Evolutionary conservation across 2,113 vertebrate species (phyloP).

Genomic region (Anguilla japonica): DNA sequence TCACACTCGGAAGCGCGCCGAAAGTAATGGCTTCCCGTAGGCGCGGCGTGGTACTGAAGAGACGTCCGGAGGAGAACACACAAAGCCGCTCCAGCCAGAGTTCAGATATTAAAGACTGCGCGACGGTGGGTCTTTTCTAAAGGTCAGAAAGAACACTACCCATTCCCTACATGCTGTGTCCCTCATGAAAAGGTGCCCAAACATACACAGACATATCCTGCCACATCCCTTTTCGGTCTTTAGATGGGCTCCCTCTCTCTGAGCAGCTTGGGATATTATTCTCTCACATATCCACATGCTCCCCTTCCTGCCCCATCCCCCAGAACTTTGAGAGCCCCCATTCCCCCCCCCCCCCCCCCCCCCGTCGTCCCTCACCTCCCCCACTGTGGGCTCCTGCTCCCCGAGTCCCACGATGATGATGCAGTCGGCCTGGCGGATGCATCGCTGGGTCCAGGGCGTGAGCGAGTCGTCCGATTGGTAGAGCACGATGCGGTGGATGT

Average conservation of each 20-base stretch:
- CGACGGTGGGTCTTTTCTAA: too few relatives aligned
- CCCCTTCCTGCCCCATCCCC: neutral
- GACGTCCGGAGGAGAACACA: too few relatives aligned
- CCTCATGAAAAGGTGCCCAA: too few relatives aligned
- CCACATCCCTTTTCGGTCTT: too few relatives aligned
- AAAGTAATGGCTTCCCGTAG: too few relatives aligned
- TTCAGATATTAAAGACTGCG: too few relatives aligned
- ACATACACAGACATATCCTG: too few relatives aligned
- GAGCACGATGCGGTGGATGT: constrained; percentile 90
- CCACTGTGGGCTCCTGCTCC: constrained; percentile 87
- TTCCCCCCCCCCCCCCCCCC: neutral
- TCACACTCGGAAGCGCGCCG: neutral
- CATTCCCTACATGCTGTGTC: neutral
- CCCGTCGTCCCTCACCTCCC: constrained; percentile 72
- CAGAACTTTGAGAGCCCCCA: neutral
- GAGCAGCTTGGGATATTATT: too few relatives aligned
- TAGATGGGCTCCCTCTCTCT: too few relatives aligned
- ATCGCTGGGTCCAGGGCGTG: constrained; percentile 93
- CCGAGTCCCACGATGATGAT: constrained; percentile 91
- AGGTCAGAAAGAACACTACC: neutral
- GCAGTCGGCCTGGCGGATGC: constrained; percentile 91
- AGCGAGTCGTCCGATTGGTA: constrained; percentile 87
- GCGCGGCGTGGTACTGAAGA: too few relatives aligned
- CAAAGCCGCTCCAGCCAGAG: too few relatives aligned
- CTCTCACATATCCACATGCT: too few relatives aligned